These are phyloP conservation scores for Acronicta psi DNA, from an alignment of 2,888 invertebrate species.

Conservation along the genomic window DNA sequence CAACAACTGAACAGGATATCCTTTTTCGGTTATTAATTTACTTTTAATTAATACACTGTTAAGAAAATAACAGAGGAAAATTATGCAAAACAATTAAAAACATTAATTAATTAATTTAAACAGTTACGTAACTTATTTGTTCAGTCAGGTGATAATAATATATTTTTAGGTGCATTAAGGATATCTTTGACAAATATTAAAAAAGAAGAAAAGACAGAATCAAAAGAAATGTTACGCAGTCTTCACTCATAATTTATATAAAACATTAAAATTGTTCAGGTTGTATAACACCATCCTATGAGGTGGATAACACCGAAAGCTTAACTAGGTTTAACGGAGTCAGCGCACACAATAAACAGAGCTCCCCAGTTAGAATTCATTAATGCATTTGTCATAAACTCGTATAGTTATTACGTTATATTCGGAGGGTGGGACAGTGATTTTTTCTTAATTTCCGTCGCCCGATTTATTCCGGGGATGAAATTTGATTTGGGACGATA, in stretches of 20 bases:
- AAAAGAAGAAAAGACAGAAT: too few species aligned
- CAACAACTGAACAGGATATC: slow-evolving; percentile 17
- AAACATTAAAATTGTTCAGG: background rate
- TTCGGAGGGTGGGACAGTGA: slow-evolving; percentile 44
- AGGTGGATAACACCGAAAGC: slow-evolving; percentile 65
- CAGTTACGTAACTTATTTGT: slow-evolving; percentile 3
- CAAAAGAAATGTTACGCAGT: too few species aligned
- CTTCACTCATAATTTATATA: background rate
- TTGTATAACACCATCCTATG: slow-evolving; percentile 55
- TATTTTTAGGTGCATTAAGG: too few species aligned
- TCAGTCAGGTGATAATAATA: too few species aligned
- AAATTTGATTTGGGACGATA: slow-evolving; percentile 51
- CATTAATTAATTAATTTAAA: slow-evolving; percentile 1
- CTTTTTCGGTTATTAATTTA: slow-evolving; percentile 9
- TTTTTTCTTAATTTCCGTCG: slow-evolving; percentile 69
- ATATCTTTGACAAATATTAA: too few species aligned
- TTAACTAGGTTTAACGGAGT: slow-evolving; percentile 74
- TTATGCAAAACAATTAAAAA: background rate
- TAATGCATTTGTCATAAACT: slow-evolving; percentile 81
- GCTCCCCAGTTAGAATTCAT: slow-evolving; percentile 73
- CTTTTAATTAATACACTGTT: slow-evolving; percentile 20
- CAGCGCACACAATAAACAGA: slow-evolving; percentile 73
- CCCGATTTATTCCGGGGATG: slow-evolving; percentile 48
- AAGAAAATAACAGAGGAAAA: slow-evolving; percentile 8
- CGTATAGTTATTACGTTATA: slow-evolving; percentile 62